These are phyloP conservation scores for Poecilia picta DNA, from an alignment of 2,797 vertebrate species.

Conservation along the genomic window DNA sequence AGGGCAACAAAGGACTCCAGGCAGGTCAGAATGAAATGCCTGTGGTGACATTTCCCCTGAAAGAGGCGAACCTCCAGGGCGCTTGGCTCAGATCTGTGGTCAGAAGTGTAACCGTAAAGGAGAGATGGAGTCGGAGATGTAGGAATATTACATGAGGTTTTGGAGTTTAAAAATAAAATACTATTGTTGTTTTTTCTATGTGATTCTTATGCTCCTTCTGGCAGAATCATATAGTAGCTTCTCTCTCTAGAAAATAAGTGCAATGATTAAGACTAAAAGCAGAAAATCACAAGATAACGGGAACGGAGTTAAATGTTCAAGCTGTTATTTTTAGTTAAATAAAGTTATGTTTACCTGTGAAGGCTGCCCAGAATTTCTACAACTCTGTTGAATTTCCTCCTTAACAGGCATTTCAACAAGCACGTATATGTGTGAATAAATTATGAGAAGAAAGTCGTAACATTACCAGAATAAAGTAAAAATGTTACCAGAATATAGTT, in stretches of 20 bases:
- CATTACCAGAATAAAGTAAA: too few relatives aligned
- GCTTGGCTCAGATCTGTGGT: conserved; percentile 47
- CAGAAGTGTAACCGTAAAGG: conserved; percentile 43
- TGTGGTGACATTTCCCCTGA: conserved; percentile 82
- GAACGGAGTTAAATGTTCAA: background rate
- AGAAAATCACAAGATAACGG: background rate
- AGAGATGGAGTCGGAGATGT: conserved; percentile 28
- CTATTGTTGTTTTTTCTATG: background rate
- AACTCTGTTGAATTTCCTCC: background rate
- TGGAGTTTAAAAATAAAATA: background rate
- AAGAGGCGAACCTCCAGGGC: conserved; percentile 56
- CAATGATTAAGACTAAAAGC: background rate
- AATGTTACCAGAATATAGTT: too few relatives aligned
- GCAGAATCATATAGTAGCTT: background rate
- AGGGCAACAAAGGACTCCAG: conserved; percentile 62
- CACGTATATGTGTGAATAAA: background rate
- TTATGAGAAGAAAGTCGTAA: too few relatives aligned
- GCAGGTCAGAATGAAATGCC: conserved; percentile 61
- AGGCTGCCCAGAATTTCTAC: conserved; percentile 1
- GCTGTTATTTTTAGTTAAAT: background rate
- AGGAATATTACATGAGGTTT: background rate
- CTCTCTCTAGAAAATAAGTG: background rate
- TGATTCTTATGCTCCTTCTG: background rate
- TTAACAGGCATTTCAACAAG: background rate
- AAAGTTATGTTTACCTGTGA: background rate